These are phyloP conservation scores for Hydrotaea diabolus DNA, from an alignment of 2,888 invertebrate genomes.

Conservation along the genomic window DNA sequence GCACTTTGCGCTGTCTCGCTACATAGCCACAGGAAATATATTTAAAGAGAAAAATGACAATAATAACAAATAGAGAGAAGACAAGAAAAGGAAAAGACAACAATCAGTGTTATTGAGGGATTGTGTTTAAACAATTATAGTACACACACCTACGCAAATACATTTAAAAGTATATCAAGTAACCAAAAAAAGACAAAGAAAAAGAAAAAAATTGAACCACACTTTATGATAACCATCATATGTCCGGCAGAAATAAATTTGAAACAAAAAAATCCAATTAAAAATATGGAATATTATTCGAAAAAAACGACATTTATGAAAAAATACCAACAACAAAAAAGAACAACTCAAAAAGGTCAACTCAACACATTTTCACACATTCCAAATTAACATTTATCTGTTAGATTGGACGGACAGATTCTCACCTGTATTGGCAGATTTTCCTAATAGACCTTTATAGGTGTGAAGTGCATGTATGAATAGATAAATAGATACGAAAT, in stretches of 20 bases:
- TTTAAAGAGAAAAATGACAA: background rate
- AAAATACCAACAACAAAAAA: slow-evolving; percentile 21
- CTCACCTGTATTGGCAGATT: slow-evolving; percentile 80
- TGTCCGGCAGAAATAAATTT: too few species aligned
- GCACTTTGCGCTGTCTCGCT: slow-evolving; percentile 35
- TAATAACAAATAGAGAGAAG: background rate
- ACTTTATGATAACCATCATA: too few species aligned
- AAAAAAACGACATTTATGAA: slow-evolving; percentile 18
- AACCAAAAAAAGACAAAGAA: background rate
- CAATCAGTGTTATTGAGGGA: background rate
- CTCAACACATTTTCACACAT: slow-evolving; percentile 1
- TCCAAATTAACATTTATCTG: slow-evolving; percentile 38
- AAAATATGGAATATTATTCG: background rate
- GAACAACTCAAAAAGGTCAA: slow-evolving; percentile 20
- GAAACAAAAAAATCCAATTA: slow-evolving; percentile 23
- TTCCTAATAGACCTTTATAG: slow-evolving; percentile 80
- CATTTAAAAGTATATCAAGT: background rate
- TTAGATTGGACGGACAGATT: slow-evolving; percentile 37
- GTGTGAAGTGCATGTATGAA: slow-evolving; percentile 61
- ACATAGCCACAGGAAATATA: background rate
- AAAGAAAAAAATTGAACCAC: background rate
- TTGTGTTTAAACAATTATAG: background rate
- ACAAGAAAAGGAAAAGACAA: slow-evolving; percentile 7
- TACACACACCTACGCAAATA: background rate
- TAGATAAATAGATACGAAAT: slow-evolving; percentile 47